A percentile compares a stretch with the other conserved stretches of the same genome.
Conservation (phyloP, 2,113 vertebrate genomes). For the Hippocampus abdominalis region DNA sequence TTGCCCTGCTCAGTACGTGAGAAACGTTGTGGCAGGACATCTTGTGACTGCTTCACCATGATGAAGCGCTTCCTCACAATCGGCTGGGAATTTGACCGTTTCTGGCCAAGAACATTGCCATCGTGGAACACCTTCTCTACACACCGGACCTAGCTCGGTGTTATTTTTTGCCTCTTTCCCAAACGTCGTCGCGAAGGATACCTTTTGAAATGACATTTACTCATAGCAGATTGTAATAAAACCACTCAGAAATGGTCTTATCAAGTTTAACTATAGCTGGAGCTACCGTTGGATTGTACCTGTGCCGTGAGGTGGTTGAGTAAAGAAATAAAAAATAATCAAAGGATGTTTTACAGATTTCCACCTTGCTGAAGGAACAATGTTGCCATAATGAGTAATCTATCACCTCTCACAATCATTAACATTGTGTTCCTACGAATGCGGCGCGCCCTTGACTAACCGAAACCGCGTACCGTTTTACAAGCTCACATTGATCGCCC, state of each 20-base stretch:
- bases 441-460: slow-evolving; percentile 31
- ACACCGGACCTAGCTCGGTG: no score
- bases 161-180: not conserved
- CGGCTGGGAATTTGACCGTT: no score
- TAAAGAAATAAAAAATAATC: not conserved
- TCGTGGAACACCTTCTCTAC: no score
- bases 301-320: not conserved
- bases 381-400: slow-evolving; percentile 44
- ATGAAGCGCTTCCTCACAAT: no score
- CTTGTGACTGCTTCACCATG: no score
- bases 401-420: slow-evolving; percentile 57
- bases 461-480: slow-evolving; percentile 28
- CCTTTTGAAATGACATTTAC: no score
- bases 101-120: no score
- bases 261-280: not conserved
- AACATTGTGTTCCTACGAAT: slow-evolving; percentile 37
- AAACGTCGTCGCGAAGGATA: no score
- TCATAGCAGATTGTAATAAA: no score
- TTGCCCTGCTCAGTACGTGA: no score
- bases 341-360: slow-evolving; percentile 15
- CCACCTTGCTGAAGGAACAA: slow-evolving; percentile 8
- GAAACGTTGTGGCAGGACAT: no score
- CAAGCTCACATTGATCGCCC: slow-evolving; percentile 36
- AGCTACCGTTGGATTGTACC: not conserved
- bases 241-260: not conserved